Evolutionary conservation across 2,797 vertebrate genomes (phyloP).

Genomic region (Coccyzus lansbergi): DNA sequence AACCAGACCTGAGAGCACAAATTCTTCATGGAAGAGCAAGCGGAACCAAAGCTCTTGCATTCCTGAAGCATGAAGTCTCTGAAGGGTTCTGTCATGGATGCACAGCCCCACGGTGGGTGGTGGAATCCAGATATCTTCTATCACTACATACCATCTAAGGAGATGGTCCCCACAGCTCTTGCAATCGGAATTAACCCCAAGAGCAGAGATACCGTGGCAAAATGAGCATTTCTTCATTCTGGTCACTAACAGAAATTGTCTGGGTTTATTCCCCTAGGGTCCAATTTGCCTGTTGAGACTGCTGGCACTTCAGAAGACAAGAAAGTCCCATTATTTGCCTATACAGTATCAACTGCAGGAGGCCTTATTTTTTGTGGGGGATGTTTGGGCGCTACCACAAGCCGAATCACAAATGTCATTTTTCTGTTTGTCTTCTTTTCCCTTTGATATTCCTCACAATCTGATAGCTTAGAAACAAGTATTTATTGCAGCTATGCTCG

Average conservation of each 20-base stretch:
- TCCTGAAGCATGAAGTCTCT: background rate
- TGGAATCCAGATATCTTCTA: background rate
- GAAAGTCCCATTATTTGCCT: background rate
- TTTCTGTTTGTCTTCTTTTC: background rate
- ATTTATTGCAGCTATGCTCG: background rate
- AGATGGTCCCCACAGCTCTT: background rate
- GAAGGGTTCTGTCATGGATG: background rate
- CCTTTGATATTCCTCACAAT: slow-evolving; percentile 37
- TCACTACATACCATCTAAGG: rapidly evolving
- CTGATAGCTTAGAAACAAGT: slow-evolving; percentile 1
- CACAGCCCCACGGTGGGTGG: rapidly evolving
- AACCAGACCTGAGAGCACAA: background rate
- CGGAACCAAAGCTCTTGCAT: background rate
- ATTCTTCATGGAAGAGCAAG: background rate
- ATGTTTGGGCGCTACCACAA: background rate
- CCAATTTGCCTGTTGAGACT: background rate
- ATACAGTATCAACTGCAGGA: background rate
- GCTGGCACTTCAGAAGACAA: background rate
- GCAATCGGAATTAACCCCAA: background rate
- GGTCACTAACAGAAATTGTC: background rate
- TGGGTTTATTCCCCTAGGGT: background rate
- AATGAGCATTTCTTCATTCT: background rate
- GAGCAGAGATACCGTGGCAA: background rate
- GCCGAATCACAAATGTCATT: background rate
- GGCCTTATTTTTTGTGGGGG: background rate